Evolutionary conservation across 2,113 vertebrate species (phyloP).

Genomic region (Hepsetus odoe): DNA sequence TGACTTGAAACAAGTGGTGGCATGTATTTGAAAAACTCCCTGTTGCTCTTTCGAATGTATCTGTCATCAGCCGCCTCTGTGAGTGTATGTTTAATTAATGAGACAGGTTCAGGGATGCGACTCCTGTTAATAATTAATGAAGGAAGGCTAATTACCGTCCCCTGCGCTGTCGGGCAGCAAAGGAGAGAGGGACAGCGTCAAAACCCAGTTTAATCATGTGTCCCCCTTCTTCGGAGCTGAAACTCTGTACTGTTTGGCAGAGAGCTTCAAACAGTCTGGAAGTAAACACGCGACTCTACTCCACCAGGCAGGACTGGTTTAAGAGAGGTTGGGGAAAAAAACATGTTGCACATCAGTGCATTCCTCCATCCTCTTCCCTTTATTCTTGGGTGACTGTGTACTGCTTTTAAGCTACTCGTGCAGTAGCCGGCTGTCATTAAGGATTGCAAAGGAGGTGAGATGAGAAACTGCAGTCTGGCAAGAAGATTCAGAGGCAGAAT

Average conservation of each 20-base stretch:
- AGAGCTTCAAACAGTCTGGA: constrained; percentile 23
- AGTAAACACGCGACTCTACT: constrained; percentile 21
- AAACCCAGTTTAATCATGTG: constrained; percentile 10
- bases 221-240: constrained; percentile 4
- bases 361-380: neutral
- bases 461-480: constrained; percentile 21
- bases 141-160: constrained; percentile 49
- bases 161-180: neutral
- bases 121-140: constrained; percentile 52
- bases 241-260: neutral
- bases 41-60: constrained; percentile 47
- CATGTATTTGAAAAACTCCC: constrained; percentile 22
- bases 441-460: neutral
- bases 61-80: constrained; percentile 44
- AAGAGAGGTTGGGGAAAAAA: constrained; percentile 9
- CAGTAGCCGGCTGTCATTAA: constrained; percentile 15
- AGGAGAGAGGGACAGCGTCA: constrained; percentile 10
- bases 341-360: constrained; percentile 13
- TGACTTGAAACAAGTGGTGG: neutral
- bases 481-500: neutral
- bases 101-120: constrained; percentile 43
- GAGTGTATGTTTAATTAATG: constrained; percentile 52
- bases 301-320: neutral
- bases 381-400: neutral
- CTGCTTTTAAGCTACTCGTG: constrained; percentile 11